These are phyloP conservation scores for Drosophila nikananu DNA, from an alignment of 1,140 invertebrate species.

Conservation along the genomic window DNA sequence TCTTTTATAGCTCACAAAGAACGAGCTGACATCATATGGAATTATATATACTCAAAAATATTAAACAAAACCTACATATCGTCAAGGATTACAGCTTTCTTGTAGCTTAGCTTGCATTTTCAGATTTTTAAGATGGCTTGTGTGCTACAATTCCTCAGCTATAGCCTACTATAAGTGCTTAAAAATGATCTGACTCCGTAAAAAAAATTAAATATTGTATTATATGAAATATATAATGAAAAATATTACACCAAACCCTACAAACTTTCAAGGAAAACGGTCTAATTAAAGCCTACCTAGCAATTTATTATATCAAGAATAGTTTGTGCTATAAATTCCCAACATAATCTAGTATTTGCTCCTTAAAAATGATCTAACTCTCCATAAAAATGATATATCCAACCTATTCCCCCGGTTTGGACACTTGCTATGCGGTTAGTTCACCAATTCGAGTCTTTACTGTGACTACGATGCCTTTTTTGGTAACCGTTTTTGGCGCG, in stretches of 20 bases:
- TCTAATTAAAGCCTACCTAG: neutral
- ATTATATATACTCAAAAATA: neutral
- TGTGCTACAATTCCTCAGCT: no score
- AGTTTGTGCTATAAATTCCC: slow-evolving; percentile 32
- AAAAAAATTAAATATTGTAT: no score
- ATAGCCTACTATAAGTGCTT: no score
- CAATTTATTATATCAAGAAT: neutral
- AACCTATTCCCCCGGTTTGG: no score
- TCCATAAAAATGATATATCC: neutral
- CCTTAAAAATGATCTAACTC: neutral
- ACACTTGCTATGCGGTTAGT: neutral
- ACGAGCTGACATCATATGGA: no score
- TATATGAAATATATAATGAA: neutral
- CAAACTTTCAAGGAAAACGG: neutral
- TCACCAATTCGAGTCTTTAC: neutral
- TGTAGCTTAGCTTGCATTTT: neutral
- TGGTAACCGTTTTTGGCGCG: slow-evolving; percentile 45
- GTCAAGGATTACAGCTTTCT: neutral
- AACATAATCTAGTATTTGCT: neutral
- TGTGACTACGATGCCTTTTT: slow-evolving; percentile 3
- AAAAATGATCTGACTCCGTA: no score
- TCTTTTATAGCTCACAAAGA: no score
- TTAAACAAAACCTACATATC: neutral
- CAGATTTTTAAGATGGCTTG: neutral
- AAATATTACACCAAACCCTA: neutral